phyloP scores from a whole-genome alignment of 2,113 vertebrate species.

The Phainopepla nitens region DNA sequence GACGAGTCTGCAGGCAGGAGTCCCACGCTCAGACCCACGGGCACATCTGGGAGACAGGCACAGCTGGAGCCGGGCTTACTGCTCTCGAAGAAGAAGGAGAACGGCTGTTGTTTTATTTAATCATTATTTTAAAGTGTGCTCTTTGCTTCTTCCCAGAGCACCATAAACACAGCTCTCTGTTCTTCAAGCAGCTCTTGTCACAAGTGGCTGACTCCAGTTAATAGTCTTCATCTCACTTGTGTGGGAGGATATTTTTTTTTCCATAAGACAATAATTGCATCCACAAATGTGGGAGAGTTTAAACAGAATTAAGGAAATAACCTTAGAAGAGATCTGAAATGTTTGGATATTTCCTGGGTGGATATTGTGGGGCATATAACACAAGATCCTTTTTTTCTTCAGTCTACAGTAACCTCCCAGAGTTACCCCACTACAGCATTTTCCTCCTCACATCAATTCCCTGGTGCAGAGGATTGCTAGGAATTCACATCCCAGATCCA shows the following conservation, averaged over 20 bases:
- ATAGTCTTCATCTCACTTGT: background rate
- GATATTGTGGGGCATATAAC: background rate
- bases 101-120: background rate
- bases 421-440: background rate
- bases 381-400: background rate
- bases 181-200: conserved; percentile 28
- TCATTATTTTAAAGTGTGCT: background rate
- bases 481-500: background rate
- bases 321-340: background rate
- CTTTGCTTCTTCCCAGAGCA: background rate
- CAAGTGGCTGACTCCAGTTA: conserved; percentile 3
- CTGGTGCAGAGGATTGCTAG: background rate
- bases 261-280: background rate
- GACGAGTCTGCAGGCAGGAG: conserved; percentile 4
- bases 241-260: background rate
- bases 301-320: background rate
- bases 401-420: background rate
- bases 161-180: background rate
- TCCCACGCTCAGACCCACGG: conserved; percentile 5
- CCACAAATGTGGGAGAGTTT: background rate
- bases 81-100: background rate
- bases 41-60: conserved; percentile 31
- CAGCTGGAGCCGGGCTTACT: background rate
- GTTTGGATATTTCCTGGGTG: background rate
- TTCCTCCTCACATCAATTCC: background rate